Evolutionary conservation across 2,797 vertebrate genomes (phyloP).

Genomic region (Dallia pectoralis): DNA sequence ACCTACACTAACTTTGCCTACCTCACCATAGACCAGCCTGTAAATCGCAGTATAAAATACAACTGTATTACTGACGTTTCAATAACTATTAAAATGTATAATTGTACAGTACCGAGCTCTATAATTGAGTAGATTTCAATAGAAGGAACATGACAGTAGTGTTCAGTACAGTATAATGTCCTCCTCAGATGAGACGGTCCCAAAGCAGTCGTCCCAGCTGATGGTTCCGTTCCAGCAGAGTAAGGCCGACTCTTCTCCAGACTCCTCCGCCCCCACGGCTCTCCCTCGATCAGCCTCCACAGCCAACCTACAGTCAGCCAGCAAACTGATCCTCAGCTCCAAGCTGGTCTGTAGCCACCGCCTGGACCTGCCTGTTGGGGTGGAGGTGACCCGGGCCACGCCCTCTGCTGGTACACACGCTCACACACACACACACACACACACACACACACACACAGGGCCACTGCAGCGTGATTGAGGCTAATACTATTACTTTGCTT

Average conservation of each 20-base stretch:
- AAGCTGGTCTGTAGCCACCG: conserved; percentile 91
- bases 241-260: conserved; percentile 84
- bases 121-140: too few relatives aligned
- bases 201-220: conserved; percentile 77
- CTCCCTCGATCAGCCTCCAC: conserved; percentile 94
- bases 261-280: conserved; percentile 81
- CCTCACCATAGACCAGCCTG: background rate
- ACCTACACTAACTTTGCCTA: background rate
- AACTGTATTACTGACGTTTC: background rate
- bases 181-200: conserved; percentile 74
- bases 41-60: background rate
- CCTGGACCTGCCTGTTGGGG: conserved; percentile 86
- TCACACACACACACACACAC: too few relatives aligned
- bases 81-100: background rate
- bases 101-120: background rate
- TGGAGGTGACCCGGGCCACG: conserved; percentile 94
- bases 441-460: background rate
- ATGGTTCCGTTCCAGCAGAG: conserved; percentile 79
- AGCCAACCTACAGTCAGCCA: conserved; percentile 95
- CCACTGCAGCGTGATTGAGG: background rate
- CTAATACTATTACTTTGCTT: background rate
- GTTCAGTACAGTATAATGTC: background rate
- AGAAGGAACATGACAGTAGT: background rate
- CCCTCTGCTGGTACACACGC: conserved; percentile 88
- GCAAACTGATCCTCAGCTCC: conserved; percentile 96